phyloP scores from a whole-genome alignment of 2,113 vertebrate species.

The Ochotona princeps region DNA sequence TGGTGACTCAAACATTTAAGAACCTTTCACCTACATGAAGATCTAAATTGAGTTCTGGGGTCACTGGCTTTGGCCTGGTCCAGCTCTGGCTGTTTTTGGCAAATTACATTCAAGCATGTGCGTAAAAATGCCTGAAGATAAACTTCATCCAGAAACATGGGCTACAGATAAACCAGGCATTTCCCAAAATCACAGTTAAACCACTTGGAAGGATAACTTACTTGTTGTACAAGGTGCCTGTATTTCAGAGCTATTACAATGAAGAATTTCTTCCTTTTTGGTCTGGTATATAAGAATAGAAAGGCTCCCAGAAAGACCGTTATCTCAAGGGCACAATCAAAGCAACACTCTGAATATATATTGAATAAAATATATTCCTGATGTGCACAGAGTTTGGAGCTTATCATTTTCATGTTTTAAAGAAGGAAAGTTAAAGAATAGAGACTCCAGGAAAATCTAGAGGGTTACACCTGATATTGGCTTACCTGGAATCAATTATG shows the following conservation, averaged over 20 bases:
- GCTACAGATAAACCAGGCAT: neutral
- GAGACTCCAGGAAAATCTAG: neutral
- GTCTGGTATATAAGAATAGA: neutral
- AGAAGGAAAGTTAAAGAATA: neutral
- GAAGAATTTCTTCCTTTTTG: neutral
- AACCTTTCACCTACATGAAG: too few species aligned
- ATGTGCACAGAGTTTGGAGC: neutral
- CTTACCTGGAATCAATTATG: neutral
- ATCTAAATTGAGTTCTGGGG: too few species aligned
- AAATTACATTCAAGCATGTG: neutral
- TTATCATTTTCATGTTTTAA: neutral
- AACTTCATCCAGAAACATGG: neutral
- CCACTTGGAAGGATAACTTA: neutral
- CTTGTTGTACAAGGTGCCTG: neutral
- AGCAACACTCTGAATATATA: neutral
- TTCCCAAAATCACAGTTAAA: neutral
- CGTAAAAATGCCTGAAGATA: neutral
- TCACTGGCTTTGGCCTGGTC: too few species aligned
- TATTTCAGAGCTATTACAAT: neutral
- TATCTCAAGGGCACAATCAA: neutral
- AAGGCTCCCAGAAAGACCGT: neutral
- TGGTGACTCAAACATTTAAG: too few species aligned
- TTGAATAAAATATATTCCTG: neutral
- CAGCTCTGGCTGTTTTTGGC: too few species aligned
- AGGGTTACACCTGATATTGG: neutral